Base-by-base conservation (phyloP, 2,888 invertebrate species). In the Dynastes hyllus region DNA sequence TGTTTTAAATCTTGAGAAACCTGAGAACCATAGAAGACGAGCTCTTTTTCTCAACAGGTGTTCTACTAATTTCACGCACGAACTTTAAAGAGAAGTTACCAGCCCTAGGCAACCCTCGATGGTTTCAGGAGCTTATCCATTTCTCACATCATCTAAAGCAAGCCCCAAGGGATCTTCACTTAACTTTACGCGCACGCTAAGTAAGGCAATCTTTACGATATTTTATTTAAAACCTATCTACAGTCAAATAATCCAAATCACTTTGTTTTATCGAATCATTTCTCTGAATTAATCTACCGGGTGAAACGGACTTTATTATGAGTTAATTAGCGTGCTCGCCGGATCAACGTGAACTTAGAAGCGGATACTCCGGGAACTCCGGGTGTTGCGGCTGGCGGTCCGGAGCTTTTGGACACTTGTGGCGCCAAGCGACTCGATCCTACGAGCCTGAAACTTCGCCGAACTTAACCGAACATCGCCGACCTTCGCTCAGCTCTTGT, bases 391-490 rank as follows among this genome's bases (percentile, higher is more conserved):
- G 71, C 65, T 51, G 51, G 22, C 78, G 66, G 55, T 65, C 73
- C 65, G 45, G 63, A 61, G 53, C 75, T 66, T 55, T 58, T 40
- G 61, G 81, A 79, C 82, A 82, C 82, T 82, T 82, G 82, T 82
- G 81, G 82, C 82, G 76, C 81, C 58, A 79, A 79, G 78, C 76
- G 70, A 78, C 77, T 77, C 79, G 77, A 76, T 71, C 73, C 61
- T 55, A 76, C 77, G 73, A 79, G 78, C 77, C 78, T 70, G 78
- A 79, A 78, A 66, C 76, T 63, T 71, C 77, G 11, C 76, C 79
- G 80, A 79, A 79, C 76, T 29, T 71, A 40, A 22, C 70, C 70
- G 76, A 67, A 51, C 22, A 50, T 70, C 61, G 22, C 51, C 76
- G 71, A 67, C 22, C 22, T 11, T 51, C 32, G 27, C 51, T 11